Conservation (phyloP, 2,797 vertebrate species). For the Tapirus indicus region DNA sequence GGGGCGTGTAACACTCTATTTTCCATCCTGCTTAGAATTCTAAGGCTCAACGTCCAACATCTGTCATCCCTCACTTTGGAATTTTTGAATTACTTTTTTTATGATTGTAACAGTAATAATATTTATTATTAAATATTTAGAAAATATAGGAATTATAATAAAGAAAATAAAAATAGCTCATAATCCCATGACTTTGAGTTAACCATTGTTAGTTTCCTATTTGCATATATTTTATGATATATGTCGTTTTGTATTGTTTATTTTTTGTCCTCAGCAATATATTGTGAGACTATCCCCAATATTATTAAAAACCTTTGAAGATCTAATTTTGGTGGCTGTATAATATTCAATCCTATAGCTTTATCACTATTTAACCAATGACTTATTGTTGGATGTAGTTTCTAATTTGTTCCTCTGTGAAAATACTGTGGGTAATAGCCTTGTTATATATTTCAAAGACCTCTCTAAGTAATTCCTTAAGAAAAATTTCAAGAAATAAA, state of each 20-base stretch:
- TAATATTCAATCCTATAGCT: neutral
- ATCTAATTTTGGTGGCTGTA: neutral
- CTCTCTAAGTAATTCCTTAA: neutral
- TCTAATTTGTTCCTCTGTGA: conserved; percentile 38
- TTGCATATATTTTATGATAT: neutral
- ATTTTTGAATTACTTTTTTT: conserved; percentile 61
- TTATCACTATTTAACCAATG: conserved; percentile 10
- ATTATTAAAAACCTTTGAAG: conserved; percentile 19
- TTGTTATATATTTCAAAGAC: conserved; percentile 3
- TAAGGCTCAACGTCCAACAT: conserved; percentile 52
- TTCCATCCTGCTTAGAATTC: conserved; percentile 66
- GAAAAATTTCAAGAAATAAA: conserved; percentile 1
- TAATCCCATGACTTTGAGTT: neutral
- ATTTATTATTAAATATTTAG: conserved; percentile 60
- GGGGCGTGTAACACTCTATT: neutral
- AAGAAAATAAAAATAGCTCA: conserved; percentile 62
- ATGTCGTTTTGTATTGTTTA: neutral
- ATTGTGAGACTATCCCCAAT: conserved; percentile 6
- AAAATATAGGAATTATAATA: conserved; percentile 53
- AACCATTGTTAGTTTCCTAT: neutral
- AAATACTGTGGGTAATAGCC: neutral
- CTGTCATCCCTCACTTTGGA: conserved; percentile 43
- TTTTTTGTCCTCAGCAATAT: neutral
- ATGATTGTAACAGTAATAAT: conserved; percentile 38
- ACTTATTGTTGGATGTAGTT: neutral